A percentile compares a stretch with the other conserved stretches of the same genome.
These are phyloP conservation scores for Drosophila simulans DNA, from an alignment of 1,140 invertebrate species.

Conservation along the genomic window DNA sequence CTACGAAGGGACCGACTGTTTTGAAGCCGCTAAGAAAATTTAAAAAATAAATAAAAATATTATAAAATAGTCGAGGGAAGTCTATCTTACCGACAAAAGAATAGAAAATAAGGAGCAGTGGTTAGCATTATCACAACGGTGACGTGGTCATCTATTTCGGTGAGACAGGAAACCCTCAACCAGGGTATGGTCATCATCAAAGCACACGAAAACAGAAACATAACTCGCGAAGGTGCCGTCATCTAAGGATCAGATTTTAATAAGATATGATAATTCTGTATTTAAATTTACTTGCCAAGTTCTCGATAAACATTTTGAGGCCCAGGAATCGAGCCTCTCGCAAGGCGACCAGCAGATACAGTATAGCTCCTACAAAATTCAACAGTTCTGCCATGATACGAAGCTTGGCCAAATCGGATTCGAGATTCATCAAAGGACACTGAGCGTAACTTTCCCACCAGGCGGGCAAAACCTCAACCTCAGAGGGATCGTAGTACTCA, in stretches of 20 bases:
- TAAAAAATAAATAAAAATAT: neutral
- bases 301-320: constrained; percentile 95
- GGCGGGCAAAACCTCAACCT: constrained; percentile 67
- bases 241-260: constrained; percentile 86
- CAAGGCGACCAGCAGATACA: constrained; percentile 92
- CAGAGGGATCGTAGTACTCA: constrained; percentile 76
- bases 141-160: constrained; percentile 94
- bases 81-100: constrained; percentile 93
- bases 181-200: constrained; percentile 94
- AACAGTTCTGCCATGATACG: constrained; percentile 89
- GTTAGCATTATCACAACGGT: constrained; percentile 97
- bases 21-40: constrained; percentile 93
- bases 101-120: constrained; percentile 98
- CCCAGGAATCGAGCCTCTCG: constrained; percentile 94
- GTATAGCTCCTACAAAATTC: constrained; percentile 90
- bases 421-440: constrained; percentile 82
- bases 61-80: neutral
- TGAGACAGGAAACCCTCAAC: constrained; percentile 92
- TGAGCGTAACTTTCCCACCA: constrained; percentile 84
- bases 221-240: constrained; percentile 93
- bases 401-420: constrained; percentile 84
- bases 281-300: constrained; percentile 88
- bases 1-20: constrained; percentile 98
- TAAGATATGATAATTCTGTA: neutral
- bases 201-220: constrained; percentile 97